These are phyloP conservation scores for Gonocerus acuteangulatus DNA, from an alignment of 2,888 invertebrate species.

Conservation along the genomic window DNA sequence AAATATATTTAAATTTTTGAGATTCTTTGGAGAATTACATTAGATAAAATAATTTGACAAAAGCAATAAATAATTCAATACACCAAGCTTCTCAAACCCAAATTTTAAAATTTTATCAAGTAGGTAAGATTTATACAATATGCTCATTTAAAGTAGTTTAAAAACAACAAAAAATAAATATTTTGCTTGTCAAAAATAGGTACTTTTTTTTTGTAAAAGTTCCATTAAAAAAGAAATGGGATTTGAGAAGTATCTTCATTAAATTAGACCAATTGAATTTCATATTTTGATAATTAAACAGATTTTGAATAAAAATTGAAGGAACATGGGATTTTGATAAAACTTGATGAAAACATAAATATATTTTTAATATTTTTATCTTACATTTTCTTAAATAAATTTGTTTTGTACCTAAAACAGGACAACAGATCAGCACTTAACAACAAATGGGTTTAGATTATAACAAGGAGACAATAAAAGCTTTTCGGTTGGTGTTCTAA, in stretches of 20 bases:
- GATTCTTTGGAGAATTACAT: background rate
- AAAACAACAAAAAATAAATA: background rate
- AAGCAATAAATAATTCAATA: background rate
- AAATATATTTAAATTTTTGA: background rate
- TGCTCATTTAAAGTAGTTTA: background rate
- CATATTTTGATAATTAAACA: background rate
- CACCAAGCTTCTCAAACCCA: background rate
- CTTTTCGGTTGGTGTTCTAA: slow-evolving; percentile 14
- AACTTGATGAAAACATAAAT: background rate
- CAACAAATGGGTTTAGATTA: slow-evolving; percentile 12
- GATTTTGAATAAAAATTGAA: background rate
- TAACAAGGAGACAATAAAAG: slow-evolving; percentile 18
- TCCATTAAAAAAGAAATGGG: background rate
- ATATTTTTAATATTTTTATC: slow-evolving; percentile 11
- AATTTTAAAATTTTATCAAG: too few relatives aligned
- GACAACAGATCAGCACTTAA: slow-evolving; percentile 14
- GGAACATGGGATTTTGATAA: background rate
- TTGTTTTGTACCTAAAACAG: slow-evolving; percentile 14
- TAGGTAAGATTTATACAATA: too few relatives aligned
- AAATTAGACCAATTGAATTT: background rate
- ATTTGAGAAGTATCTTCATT: background rate
- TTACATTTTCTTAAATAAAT: background rate
- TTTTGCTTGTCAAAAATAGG: background rate
- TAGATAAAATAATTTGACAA: background rate
- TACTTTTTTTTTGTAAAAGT: background rate